Evolutionary conservation across 2,888 invertebrate species (phyloP).

Genomic region (Epinotia ramella): DNA sequence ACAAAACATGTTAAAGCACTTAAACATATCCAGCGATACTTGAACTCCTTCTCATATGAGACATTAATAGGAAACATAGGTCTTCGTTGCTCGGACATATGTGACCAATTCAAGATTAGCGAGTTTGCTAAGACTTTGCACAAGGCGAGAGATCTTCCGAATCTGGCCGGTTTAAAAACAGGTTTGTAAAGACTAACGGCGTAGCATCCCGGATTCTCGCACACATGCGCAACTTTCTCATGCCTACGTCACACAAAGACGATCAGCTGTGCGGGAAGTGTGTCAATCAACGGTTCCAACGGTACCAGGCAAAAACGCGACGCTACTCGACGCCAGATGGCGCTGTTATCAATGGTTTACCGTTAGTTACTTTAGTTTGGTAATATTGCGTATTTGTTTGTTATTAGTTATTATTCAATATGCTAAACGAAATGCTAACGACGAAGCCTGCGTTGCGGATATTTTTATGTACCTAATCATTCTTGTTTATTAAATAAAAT

Average conservation of each 20-base stretch:
- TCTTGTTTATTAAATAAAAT: too few species aligned
- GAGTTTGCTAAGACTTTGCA: neutral
- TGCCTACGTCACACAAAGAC: constrained; percentile 60
- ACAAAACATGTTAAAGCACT: constrained; percentile 43
- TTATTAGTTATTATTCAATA: neutral
- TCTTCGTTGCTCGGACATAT: neutral
- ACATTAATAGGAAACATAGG: neutral
- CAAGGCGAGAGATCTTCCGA: neutral
- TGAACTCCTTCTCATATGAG: constrained; percentile 2
- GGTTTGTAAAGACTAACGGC: constrained; percentile 59
- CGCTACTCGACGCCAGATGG: constrained; percentile 75
- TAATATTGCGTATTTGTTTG: constrained; percentile 5
- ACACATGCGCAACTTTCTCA: constrained; percentile 59
- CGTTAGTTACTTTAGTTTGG: constrained; percentile 8
- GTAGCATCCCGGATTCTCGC: constrained; percentile 70
- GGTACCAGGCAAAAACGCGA: constrained; percentile 46
- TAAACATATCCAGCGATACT: constrained; percentile 21
- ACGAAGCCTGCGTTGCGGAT: too few species aligned
- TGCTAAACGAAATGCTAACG: too few species aligned
- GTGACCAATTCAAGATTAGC: constrained; percentile 10
- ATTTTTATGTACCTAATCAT: too few species aligned
- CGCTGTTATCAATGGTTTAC: constrained; percentile 54
- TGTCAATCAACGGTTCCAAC: constrained; percentile 76
- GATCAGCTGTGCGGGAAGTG: constrained; percentile 79
- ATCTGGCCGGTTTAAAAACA: constrained; percentile 49